Conservation (phyloP, 2,113 vertebrate species). For the Athene cunicularia region DNA sequence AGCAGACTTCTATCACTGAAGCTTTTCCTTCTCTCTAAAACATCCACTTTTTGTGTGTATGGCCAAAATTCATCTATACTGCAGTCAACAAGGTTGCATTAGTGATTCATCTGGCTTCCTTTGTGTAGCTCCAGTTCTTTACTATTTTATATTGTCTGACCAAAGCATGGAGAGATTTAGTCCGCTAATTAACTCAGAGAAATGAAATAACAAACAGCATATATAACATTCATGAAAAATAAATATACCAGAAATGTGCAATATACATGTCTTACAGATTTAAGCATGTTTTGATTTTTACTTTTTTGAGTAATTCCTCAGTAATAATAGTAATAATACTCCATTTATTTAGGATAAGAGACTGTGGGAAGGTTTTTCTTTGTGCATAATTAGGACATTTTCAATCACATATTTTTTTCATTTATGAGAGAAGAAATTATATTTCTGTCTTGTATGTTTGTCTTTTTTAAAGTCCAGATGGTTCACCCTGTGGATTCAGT, state of each 20-base stretch:
- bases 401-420: not conserved
- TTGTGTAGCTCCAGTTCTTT: not conserved
- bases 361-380: not conserved
- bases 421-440: not conserved
- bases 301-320: not conserved
- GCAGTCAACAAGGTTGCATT: not conserved
- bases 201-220: not conserved
- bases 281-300: not conserved
- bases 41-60: not conserved
- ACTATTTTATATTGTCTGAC: not conserved
- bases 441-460: not conserved
- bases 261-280: not conserved
- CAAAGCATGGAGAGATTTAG: not conserved
- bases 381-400: not conserved
- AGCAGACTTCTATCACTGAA: not conserved
- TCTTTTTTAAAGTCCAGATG: not conserved
- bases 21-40: not conserved
- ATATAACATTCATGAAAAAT: not conserved
- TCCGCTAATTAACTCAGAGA: slow-evolving; percentile 4
- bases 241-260: not conserved
- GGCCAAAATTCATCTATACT: not conserved
- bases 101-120: not conserved
- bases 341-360: not conserved
- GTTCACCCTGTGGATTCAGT: not conserved
- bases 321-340: not conserved